phyloP scores from a whole-genome alignment of 2,113 vertebrate genomes.

The Spea bombifrons region DNA sequence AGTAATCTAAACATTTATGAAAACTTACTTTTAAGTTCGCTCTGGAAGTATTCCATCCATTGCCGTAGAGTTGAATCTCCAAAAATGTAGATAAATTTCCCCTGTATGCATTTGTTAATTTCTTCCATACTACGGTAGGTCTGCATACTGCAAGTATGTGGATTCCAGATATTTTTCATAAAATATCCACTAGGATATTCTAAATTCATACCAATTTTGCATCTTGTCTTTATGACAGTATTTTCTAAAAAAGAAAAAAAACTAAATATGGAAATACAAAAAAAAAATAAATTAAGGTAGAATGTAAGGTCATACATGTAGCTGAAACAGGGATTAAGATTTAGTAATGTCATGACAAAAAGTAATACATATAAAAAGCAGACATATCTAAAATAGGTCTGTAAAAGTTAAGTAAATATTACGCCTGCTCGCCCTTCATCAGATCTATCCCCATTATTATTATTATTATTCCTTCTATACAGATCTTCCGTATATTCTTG shows the following conservation, averaged over 20 bases:
- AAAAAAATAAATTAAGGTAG: too few relatives aligned
- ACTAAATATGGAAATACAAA: too few relatives aligned
- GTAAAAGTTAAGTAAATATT: too few relatives aligned
- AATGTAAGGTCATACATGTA: too few relatives aligned
- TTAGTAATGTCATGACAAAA: too few relatives aligned
- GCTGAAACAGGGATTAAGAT: too few relatives aligned
- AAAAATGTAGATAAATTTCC: conserved; percentile 33
- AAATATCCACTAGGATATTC: conserved; percentile 38
- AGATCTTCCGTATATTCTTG: too few relatives aligned
- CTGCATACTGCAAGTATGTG: not conserved
- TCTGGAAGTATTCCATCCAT: conserved; percentile 27
- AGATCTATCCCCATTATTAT: too few relatives aligned
- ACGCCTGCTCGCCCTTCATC: too few relatives aligned
- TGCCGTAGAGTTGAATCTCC: conserved; percentile 34
- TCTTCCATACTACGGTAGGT: not conserved
- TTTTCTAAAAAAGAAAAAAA: not conserved
- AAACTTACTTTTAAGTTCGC: conserved; percentile 33
- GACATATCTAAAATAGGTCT: too few relatives aligned
- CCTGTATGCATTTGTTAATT: conserved; percentile 27
- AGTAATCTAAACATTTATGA: not conserved
- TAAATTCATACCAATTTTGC: conserved; percentile 33
- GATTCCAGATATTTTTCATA: conserved; percentile 14
- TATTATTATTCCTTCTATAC: too few relatives aligned
- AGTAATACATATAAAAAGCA: too few relatives aligned
- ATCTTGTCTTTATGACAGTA: not conserved